These are phyloP conservation scores for Scopus umbretta DNA, from an alignment of 2,113 vertebrate species.

Conservation along the genomic window DNA sequence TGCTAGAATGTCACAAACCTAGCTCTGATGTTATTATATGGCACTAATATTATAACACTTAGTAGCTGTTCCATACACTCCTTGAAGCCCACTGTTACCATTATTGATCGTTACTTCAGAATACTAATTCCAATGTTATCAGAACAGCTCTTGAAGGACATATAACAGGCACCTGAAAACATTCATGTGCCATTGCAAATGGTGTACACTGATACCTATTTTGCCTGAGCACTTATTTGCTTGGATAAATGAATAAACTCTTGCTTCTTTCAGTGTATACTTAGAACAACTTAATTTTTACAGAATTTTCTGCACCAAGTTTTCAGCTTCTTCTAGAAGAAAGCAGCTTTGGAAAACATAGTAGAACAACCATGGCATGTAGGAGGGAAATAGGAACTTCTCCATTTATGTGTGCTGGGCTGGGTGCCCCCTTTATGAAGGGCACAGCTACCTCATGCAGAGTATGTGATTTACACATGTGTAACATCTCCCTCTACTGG, in stretches of 20 bases:
- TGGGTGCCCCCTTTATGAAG: not conserved
- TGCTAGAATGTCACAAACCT: not conserved
- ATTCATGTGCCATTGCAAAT: not conserved
- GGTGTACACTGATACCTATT: not conserved
- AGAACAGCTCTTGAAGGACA: not conserved
- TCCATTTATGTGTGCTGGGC: not conserved
- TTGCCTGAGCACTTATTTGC: not conserved
- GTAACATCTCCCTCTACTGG: constrained; percentile 47
- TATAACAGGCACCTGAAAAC: not conserved
- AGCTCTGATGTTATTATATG: not conserved
- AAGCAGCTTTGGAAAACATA: not conserved
- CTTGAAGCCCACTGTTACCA: not conserved
- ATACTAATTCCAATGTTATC: not conserved
- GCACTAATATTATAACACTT: not conserved
- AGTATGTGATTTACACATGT: not conserved
- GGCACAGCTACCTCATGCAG: not conserved
- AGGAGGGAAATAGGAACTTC: not conserved
- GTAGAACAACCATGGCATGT: not conserved
- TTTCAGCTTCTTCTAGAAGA: not conserved
- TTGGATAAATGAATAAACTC: not conserved
- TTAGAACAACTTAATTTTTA: not conserved
- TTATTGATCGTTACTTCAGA: not conserved
- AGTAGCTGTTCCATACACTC: not conserved
- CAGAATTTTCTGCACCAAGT: not conserved
- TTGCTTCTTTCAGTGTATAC: not conserved